Evolutionary conservation across 2,888 invertebrate species (phyloP), one percentile per base, ranked within the genome.

Genomic region (Synergus gifuensis): DNA sequence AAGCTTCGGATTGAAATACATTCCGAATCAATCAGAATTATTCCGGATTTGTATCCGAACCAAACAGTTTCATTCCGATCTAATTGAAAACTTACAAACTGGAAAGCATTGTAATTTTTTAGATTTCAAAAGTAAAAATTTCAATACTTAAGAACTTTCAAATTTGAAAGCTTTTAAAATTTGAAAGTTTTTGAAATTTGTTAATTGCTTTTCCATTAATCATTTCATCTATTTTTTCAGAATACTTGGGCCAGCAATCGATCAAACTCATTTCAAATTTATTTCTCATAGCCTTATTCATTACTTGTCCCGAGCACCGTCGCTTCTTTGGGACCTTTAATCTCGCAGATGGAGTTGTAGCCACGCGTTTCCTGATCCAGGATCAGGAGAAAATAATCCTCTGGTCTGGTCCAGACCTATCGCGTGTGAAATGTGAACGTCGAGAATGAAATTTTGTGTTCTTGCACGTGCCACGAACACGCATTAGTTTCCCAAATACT

Each of bases 281-380:
- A 28, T 28, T 69, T 49, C 69, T 49, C 69, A 28, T 49, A 49
- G 18, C 28, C 8, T 14, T 16, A 73, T 73, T 73, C 49, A 28
- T 49, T 69, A 46, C 18, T 60, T 3, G 12, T 8, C 16, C 1
- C 14, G 12, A 16, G 28, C 49, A 49, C 7, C 49, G 73, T 73
- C 54, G 54, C 73, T 73, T 73, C n/a, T 73, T 28, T n/a, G 16
- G 54, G 36, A 5, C n/a, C 18, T 54, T 73, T 73, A 73, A 73
- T 73, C 73, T 54, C 36, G 28, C 49, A 28, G n/a, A 22, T 73
- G 49, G 36, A 73, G 73, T 73, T 73, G 73, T 54, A 73, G 73
- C 73, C 73, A 73, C 73, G 73, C 73, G 73, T 73, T 73, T 73
- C 54, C 73, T 73, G 73, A 73, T 73, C 73, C 36, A 36, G 73